These are phyloP conservation scores for Paratrypauchen microcephalus DNA, from an alignment of 2,797 vertebrate species.

Conservation along the genomic window DNA sequence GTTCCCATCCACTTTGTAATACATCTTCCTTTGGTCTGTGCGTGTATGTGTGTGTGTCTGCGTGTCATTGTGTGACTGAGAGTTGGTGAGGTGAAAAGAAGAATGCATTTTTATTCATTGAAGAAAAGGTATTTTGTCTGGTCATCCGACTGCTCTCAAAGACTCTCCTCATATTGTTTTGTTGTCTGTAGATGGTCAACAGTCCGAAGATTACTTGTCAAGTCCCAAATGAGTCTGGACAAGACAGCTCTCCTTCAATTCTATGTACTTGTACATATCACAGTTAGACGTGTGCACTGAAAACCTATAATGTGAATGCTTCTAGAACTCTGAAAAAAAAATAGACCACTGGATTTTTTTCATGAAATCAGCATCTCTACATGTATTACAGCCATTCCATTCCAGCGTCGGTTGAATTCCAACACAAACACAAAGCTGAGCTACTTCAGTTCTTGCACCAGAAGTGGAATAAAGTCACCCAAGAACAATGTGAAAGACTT, in stretches of 20 bases:
- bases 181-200: neutral
- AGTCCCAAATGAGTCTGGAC: neutral
- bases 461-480: too few species aligned
- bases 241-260: neutral
- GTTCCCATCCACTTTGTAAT: constrained; percentile 66
- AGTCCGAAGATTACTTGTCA: neutral
- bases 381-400: too few species aligned
- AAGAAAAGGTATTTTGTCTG: neutral
- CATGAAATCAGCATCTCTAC: too few species aligned
- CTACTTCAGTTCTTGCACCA: too few species aligned
- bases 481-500: too few species aligned
- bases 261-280: neutral
- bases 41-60: constrained; percentile 5
- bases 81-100: constrained; percentile 13
- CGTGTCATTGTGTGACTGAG: constrained; percentile 10
- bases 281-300: neutral
- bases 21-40: constrained; percentile 58
- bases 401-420: too few species aligned
- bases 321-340: too few species aligned
- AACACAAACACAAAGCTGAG: too few species aligned
- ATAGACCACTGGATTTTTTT: too few species aligned
- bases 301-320: neutral
- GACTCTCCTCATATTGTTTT: neutral
- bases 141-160: neutral
- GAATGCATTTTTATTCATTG: constrained; percentile 8